phyloP scores from a whole-genome alignment of 2,797 vertebrate genomes.

The Poeciliopsis gracilis region DNA sequence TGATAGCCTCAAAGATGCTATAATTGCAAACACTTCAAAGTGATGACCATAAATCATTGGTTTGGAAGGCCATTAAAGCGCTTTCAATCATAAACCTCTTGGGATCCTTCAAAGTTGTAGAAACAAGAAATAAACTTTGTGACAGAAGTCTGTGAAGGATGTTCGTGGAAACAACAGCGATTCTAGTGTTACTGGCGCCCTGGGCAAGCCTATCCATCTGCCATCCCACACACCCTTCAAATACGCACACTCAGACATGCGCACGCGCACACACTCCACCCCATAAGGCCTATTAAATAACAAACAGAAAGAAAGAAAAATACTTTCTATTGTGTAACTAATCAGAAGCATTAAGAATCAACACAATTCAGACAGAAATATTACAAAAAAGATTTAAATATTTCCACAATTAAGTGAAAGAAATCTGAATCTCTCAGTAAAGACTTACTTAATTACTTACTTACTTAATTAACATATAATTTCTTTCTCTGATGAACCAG shows the following conservation, averaged over 20 bases:
- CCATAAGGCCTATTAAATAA: background rate
- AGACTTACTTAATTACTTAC: background rate
- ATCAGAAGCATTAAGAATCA: background rate
- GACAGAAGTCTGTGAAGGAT: constrained; percentile 2
- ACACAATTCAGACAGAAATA: background rate
- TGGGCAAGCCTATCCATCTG: background rate
- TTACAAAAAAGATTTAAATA: too few relatives aligned
- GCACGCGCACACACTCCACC: background rate
- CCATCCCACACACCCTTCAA: background rate
- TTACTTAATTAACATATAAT: background rate
- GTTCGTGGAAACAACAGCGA: background rate
- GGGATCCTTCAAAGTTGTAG: background rate
- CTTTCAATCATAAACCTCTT: background rate
- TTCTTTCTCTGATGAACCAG: background rate
- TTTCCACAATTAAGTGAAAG: background rate
- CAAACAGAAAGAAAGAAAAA: background rate
- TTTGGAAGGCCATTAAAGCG: background rate
- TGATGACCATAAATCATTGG: background rate
- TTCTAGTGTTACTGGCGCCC: background rate
- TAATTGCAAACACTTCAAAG: background rate
- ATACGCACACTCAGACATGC: background rate
- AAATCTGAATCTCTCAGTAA: background rate
- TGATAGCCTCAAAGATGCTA: background rate
- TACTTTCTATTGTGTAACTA: background rate
- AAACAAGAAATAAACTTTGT: background rate